Percentiles rank a stretch among this genome's conserved stretches.
Conservation (phyloP, 2,888 invertebrate genomes). For the Nephrotoma guestfalica region DNA sequence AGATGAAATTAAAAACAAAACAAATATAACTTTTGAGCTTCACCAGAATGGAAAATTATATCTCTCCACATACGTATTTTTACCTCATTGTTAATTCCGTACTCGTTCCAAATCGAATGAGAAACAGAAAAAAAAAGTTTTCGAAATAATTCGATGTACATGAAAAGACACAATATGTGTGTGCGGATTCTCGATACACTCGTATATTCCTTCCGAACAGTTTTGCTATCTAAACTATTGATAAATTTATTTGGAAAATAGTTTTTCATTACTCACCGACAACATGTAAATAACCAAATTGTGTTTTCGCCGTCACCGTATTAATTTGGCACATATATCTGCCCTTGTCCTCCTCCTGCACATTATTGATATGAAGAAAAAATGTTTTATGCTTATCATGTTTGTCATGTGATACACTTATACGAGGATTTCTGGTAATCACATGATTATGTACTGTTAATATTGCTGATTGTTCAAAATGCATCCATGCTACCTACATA, state of each 20-base stretch:
- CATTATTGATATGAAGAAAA: slow-evolving; percentile 85
- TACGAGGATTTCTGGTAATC: slow-evolving; percentile 82
- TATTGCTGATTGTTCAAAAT: slow-evolving; percentile 86
- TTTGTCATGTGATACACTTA: slow-evolving; percentile 84
- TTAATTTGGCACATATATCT: slow-evolving; percentile 92
- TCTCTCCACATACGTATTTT: not conserved
- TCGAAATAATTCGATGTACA: not conserved
- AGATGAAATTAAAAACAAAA: not conserved
- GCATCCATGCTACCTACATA: slow-evolving; percentile 88
- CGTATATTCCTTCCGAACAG: not conserved
- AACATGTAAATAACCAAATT: slow-evolving; percentile 82
- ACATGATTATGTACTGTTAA: slow-evolving; percentile 88
- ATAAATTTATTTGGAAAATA: not conserved
- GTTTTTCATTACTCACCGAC: slow-evolving; percentile 50
- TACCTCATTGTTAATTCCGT: not conserved
- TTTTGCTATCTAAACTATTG: not conserved
- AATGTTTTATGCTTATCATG: slow-evolving; percentile 68
- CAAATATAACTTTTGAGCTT: not conserved
- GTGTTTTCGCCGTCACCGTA: slow-evolving; percentile 83
- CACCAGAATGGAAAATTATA: not conserved
- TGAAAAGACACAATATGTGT: not conserved
- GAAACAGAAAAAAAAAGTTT: not conserved
- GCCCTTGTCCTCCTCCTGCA: slow-evolving; percentile 81
- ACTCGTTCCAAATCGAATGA: not conserved
- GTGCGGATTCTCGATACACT: too few relatives aligned